Evolutionary conservation across 1,140 invertebrate genomes (phyloP), one percentile per base, ranked within the genome.

Genomic region (Harpegnathos saltator): DNA sequence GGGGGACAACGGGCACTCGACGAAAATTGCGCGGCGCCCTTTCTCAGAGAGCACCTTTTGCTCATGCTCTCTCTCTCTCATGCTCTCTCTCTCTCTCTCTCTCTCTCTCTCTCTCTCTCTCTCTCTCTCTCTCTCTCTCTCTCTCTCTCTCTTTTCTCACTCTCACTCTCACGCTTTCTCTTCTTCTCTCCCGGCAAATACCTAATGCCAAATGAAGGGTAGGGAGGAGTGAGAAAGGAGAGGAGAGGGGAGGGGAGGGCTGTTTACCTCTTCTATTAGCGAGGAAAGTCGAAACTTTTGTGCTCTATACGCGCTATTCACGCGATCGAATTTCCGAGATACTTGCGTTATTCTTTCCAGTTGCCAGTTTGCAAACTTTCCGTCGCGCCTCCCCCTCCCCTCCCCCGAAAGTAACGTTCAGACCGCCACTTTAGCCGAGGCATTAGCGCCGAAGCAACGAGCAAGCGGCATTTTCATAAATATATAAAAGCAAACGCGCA

Each of bases 21-120:
- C 44, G 84, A 83, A 87, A 87, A 87, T 87, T 87, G 78, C 66
- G 78, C 73, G 26, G 84, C 22, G 52, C 33, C 56, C 59, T 75
- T 87, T 85, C 73, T 66, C 54, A 62, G 38, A 44, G 38, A 44
- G 2, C 54, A 15, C 19, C 12, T 68, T 68, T 50, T 17, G 52
- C 66, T 48, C 74, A 48, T 3, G 24, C 17, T 50, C 22, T 81
- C 7, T 54, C 24, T 38, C 19, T 19, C 29, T 54, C 1, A 15
- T 33, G 56, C 24, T 33, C 38, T 72, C 26, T 52, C 54, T n/a
- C n/a, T 22, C 24, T 24, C 15, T 26, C 69, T 56, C 19, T 50
- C 24, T 58, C 24, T 33, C 29, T 33, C 29, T 33, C 29, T 33
- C 29, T 33, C 29, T 33, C 29, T 33, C 29, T 7, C 69, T 73